These are phyloP conservation scores for Colostygia pectinataria DNA, from an alignment of 2,888 invertebrate genomes.

Conservation along the genomic window DNA sequence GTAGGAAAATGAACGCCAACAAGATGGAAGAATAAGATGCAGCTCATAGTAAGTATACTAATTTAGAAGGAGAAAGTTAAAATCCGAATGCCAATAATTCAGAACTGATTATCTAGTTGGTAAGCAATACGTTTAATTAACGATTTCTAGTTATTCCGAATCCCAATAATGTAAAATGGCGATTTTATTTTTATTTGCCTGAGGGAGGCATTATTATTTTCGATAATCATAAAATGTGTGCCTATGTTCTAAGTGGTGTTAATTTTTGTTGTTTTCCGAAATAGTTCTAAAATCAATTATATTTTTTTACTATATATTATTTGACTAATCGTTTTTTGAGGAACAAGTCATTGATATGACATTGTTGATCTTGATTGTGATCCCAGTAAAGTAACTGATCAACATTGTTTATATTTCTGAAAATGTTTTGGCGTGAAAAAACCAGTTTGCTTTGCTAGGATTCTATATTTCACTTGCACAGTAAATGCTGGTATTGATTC, in stretches of 20 bases:
- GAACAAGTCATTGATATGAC: not conserved
- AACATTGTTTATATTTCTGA: not conserved
- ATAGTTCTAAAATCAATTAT: not conserved
- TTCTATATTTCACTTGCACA: too few relatives aligned
- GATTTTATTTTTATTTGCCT: conserved; percentile 43
- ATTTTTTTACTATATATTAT: conserved; percentile 1
- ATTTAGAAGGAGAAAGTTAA: conserved; percentile 38
- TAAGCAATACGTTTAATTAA: conserved; percentile 68
- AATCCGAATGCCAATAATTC: conserved; percentile 51
- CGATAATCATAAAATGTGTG: conserved; percentile 25
- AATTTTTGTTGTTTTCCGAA: conserved; percentile 27
- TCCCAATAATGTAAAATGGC: conserved; percentile 37
- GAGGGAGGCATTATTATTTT: conserved; percentile 44
- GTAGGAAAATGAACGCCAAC: conserved; percentile 32
- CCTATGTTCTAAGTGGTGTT: conserved; percentile 25
- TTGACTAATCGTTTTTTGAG: not conserved
- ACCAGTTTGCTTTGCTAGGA: too few relatives aligned
- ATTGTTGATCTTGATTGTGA: not conserved
- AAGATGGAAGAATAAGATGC: conserved; percentile 21
- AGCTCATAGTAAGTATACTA: conserved; percentile 44
- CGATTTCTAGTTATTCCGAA: conserved; percentile 50
- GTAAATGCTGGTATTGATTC: too few relatives aligned
- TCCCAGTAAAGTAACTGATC: not conserved
- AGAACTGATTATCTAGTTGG: conserved; percentile 71
- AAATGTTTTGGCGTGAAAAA: too few relatives aligned